These are phyloP conservation scores for Smithornis capensis DNA, from an alignment of 2,113 vertebrate species.

Conservation along the genomic window DNA sequence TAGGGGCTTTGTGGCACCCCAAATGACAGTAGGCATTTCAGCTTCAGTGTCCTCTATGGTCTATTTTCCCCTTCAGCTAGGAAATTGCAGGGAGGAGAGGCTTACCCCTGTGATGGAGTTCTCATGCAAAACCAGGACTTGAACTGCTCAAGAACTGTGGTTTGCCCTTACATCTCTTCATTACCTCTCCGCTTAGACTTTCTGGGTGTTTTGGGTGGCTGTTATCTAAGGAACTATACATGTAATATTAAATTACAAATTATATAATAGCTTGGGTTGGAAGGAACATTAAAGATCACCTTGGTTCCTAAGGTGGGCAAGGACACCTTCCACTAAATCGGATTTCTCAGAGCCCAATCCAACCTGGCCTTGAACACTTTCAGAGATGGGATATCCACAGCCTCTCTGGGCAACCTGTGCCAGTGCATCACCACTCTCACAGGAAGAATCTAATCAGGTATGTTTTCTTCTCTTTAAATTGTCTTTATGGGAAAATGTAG, in stretches of 20 bases:
- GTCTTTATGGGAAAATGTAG: background rate
- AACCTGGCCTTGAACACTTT: background rate
- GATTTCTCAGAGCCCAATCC: background rate
- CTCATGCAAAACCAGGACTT: background rate
- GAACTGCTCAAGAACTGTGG: background rate
- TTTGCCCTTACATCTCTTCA: background rate
- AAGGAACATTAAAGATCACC: background rate
- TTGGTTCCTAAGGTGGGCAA: background rate
- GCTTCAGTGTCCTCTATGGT: background rate
- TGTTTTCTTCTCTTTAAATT: background rate
- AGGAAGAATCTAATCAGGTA: background rate
- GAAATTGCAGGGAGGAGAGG: background rate
- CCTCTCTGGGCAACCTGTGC: background rate
- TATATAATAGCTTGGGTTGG: background rate
- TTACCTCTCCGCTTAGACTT: background rate
- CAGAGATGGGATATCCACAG: background rate
- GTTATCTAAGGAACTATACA: background rate
- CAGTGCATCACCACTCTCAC: background rate
- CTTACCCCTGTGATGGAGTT: background rate
- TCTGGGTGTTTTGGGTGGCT: background rate
- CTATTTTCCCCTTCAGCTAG: background rate
- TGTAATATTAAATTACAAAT: background rate
- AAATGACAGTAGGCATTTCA: background rate
- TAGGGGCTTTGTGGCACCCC: background rate
- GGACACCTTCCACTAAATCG: background rate